Base-by-base conservation (phyloP, 2,797 vertebrate genomes). In the Mastacembelus armatus region DNA sequence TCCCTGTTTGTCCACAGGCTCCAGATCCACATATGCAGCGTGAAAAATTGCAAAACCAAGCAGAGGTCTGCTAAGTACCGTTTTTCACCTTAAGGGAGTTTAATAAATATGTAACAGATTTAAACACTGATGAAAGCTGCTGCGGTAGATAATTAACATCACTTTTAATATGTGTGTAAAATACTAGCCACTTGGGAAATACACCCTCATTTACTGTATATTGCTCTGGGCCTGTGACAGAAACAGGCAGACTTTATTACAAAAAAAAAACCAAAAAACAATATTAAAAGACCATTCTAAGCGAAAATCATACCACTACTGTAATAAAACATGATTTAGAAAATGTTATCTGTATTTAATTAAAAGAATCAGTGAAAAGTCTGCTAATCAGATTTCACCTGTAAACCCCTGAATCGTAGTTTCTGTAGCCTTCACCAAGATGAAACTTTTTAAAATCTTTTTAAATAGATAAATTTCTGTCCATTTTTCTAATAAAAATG, bases 141-240 rank as follows among this genome's bases (percentile, higher is more conserved):
- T 19, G 45, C 7, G 1, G 44, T 26, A 70, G 75, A 85, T 84
- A 77, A 88, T 76, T 70, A 81, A 77, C 71, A 85, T 85, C 24
- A 78, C 54, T 77, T 85, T 78, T 68, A 77, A 81, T 82, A 81
- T n/a, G 73, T 54, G 77, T 65, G 64, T 74, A 78, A 87, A 90
- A 83, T 67, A 74, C 54, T 11, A 47, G 55, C 64, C 78, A 55
- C 54, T 29, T 56, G 77, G 81, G 81, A 68, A 71, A 67, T 30
- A 45, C 21, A 15, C 10, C 26, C 26, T 62, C 33, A 48, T 80
- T 78, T 65, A 51, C 27, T 33, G 33, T 38, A 29, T 44, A 42
- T 43, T 24, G 47, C 45, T 60, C 39, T 50, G 44, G 36, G 48
- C 59, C 61, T 45, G 49, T 68, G 63, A 66, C 8, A 66, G 57